Percentiles rank a stretch among this genome's conserved stretches.
Evolutionary conservation across 2,888 invertebrate species (phyloP).

Genomic region (Catocala sponsa): DNA sequence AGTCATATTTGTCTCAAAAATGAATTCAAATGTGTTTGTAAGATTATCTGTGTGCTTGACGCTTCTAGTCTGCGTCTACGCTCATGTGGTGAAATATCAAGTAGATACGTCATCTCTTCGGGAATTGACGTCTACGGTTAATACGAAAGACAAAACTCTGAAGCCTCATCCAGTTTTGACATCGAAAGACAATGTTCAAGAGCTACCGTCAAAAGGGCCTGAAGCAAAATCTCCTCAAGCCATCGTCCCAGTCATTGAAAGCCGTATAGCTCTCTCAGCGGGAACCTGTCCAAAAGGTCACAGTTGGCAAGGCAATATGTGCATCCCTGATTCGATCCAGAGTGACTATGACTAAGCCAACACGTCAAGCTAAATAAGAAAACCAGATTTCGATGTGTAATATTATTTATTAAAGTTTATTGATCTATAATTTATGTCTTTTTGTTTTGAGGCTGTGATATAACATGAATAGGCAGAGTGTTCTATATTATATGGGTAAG

Average conservation of each 20-base stretch:
- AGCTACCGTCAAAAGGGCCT: background rate
- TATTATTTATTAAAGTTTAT: no score
- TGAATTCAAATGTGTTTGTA: no score
- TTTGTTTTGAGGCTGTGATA: no score
- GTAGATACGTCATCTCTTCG: no score
- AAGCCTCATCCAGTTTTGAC: slow-evolving; percentile 10
- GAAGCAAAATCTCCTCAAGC: background rate
- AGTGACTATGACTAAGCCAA: slow-evolving; percentile 24
- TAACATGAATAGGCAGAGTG: no score
- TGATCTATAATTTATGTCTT: no score
- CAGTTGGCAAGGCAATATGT: slow-evolving; percentile 49
- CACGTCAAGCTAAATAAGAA: slow-evolving; percentile 3
- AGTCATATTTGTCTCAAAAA: no score
- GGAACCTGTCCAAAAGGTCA: slow-evolving; percentile 55
- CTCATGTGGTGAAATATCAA: no score
- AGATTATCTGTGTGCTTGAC: slow-evolving; percentile 1
- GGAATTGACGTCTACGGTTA: no score
- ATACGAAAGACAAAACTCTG: no score
- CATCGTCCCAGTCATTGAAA: slow-evolving; percentile 10
- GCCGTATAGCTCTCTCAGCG: slow-evolving; percentile 38
- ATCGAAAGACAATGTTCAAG: slow-evolving; percentile 25
- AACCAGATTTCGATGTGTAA: no score
- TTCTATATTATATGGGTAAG: no score
- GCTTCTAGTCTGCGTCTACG: background rate
- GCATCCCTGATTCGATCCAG: slow-evolving; percentile 58